Evolutionary conservation across 2,888 invertebrate species (phyloP), one percentile per base, ranked within the genome.

Genomic region (Capitulum mitella): DNA sequence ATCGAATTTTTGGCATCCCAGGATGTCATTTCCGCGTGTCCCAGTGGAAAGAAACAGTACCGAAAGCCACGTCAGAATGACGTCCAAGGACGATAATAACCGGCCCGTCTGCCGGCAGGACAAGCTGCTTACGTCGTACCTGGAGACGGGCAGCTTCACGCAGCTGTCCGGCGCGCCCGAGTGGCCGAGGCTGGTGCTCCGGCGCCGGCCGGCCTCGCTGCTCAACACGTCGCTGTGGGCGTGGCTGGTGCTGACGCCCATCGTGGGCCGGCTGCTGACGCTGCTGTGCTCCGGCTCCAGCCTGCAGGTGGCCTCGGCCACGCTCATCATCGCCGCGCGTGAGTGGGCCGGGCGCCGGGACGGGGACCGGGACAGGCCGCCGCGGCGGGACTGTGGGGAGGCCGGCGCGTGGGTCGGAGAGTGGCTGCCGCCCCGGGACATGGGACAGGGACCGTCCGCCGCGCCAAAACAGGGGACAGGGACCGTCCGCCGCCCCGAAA

Each of bases 71-170:
- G n/a, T n/a, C n/a, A n/a, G n/a, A n/a, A n/a, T n/a, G n/a, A n/a
- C n/a, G n/a, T n/a, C n/a, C n/a, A n/a, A n/a, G n/a, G n/a, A n/a
- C n/a, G n/a, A n/a, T n/a, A n/a, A n/a, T n/a, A n/a, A n/a, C n/a
- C n/a, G n/a, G n/a, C n/a, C n/a, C n/a, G n/a, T n/a, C n/a, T n/a
- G n/a, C 37, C 86, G 86, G 22, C 85, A 91, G 92, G 93, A 93
- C 85, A 89, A 89, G 85, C 88, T 92, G 88, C 89, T 90, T 83
- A 92, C 92, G 34, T 92, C 92, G 80, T 93, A 92, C 84, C 82
- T 89, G 32, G 88, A 90, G 84, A 92, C 91, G 3, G 94, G 94
- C 26, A 92, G 93, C 85, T 94, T 93, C 86, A 93, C 93, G 85
- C 86, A 89, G 78, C 90, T 91, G 75, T 93, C 93, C 10, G 93